Evolutionary conservation across 2,113 vertebrate genomes (phyloP), one percentile per base, ranked within the genome.

Genomic region (Porphyrio hochstetteri): DNA sequence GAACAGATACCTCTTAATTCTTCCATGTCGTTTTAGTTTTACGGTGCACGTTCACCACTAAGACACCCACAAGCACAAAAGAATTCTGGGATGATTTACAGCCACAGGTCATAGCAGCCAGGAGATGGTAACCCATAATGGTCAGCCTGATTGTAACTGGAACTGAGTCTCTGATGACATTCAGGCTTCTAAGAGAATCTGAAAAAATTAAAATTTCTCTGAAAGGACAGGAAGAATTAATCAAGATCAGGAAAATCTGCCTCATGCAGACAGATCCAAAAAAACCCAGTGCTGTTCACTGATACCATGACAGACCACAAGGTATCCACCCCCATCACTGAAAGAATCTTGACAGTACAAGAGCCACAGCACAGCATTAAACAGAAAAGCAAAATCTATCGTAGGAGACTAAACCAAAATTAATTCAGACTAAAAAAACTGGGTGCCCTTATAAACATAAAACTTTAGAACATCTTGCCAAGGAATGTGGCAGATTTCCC

Each of bases 381-480:
- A 81, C 2, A 86, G 42, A 75, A 93, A 59, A 86, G 35, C 35
- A 88, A 86, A 96, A 81, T 40, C 56, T 60, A 90, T 20, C 82
- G 44, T 7, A 63, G 52, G 33, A 81, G 42, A 57, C n/a, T 42
- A 70, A 77, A 80, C 3, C 16, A 80, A 90, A 90, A 92, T 64
- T 1, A 95, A 83, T 24, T 75, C 56, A 56, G 38, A 78, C 46
- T 56, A 59, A 88, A 91, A 76, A 75, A 79, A 56, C 7, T 2
- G 9, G 13, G 76, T 68, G n/a, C 33, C 70, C 31, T 80, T 46
- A 11, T 71, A 81, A 96, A 78, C 56, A 70, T 13, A 16, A 88
- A 90, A 92, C 90, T 88, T 94, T 2, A 93, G 52, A 88, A 82
- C 52, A 88, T 90, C 27, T 82, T 94, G 83, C 64, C 85, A 60